Base-by-base conservation (phyloP, 2,888 invertebrate genomes). In the Lypha dubia region DNA sequence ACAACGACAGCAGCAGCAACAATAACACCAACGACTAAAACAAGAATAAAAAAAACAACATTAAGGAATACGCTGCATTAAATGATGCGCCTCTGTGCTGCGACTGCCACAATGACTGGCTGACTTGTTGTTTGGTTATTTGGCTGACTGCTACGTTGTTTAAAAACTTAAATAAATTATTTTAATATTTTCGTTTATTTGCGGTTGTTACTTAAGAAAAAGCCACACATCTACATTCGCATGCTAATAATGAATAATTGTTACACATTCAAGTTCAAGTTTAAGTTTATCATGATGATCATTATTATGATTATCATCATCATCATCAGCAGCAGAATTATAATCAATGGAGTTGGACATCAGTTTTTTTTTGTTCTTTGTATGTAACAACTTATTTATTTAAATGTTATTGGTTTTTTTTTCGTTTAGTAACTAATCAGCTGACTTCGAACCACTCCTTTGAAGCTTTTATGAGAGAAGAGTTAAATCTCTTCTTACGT, bases 201-300 rank as follows among this genome's bases (percentile, higher is more conserved):
- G 49, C 35, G 44, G 20, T 70, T 44, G 62, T 79, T 44, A 8
- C 44, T 70, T 0, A 53, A 76, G 67, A 35, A 38, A 11, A 38
- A 13, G 38, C 56, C 58, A 28, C 3, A 1, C 4, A 32, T 20
- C n/a, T n/a, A n/a, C n/a, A 22, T 41, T 41, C n/a, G 17, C 65
- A 51, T 58, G 41, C 65, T 28, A 51, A 41, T 77, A n/a, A 71
- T 73, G 80, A 74, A 84, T 84, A 84, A 81, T 81, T 84, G 76
- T 77, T 73, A 77, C 81, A 77, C 68, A 63, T 77, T 81, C 84
- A 84, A 84, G 84, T 84, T 84, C 84, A 84, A 84, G 84, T 84
- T 84, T 68, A 84, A 84, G 84, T 84, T 84, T 73, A 81, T 77
- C 80, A 74, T 74, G 32, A 44, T 49, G n/a, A 70, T 56, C 20